Conservation (phyloP, 2,797 vertebrate species). For the Jordanella pulchra region DNA sequence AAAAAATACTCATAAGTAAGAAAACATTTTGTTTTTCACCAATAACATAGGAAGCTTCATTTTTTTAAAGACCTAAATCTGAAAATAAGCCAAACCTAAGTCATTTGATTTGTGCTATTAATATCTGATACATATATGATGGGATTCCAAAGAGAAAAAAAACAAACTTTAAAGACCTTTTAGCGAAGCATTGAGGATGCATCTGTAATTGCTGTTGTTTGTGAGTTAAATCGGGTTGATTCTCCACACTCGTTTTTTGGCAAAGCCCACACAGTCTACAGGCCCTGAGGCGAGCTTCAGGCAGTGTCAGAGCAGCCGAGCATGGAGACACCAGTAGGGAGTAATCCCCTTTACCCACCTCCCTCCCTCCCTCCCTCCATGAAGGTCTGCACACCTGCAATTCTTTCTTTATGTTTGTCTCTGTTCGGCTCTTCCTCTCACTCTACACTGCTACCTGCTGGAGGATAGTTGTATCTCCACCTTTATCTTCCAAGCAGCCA, state of each 20-base stretch:
- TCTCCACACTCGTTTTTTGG: conserved; percentile 34
- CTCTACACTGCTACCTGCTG: conserved; percentile 1
- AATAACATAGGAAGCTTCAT: not conserved
- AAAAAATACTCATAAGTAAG: not conserved
- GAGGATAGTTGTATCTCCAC: not conserved
- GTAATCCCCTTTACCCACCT: conserved; percentile 11
- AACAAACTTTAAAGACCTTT: not conserved
- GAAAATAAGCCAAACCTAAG: too few relatives aligned
- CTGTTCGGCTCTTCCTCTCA: not conserved
- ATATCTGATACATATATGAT: not conserved
- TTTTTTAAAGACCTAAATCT: not conserved
- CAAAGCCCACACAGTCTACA: conserved; percentile 51
- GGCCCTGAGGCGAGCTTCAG: conserved; percentile 53
- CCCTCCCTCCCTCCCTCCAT: too few relatives aligned
- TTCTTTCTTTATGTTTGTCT: not conserved
- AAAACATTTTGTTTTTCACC: not conserved
- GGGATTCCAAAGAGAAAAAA: not conserved
- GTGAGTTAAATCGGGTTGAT: conserved; percentile 22
- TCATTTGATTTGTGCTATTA: not conserved
- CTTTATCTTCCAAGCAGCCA: conserved; percentile 3
- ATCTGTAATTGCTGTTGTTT: conserved; percentile 18
- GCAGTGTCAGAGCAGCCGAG: conserved; percentile 55
- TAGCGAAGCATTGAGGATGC: not conserved
- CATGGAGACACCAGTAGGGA: conserved; percentile 45
- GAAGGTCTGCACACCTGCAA: conserved; percentile 7